Conservation (phyloP, 1,140 invertebrate genomes). For the Battus philenor region DNA sequence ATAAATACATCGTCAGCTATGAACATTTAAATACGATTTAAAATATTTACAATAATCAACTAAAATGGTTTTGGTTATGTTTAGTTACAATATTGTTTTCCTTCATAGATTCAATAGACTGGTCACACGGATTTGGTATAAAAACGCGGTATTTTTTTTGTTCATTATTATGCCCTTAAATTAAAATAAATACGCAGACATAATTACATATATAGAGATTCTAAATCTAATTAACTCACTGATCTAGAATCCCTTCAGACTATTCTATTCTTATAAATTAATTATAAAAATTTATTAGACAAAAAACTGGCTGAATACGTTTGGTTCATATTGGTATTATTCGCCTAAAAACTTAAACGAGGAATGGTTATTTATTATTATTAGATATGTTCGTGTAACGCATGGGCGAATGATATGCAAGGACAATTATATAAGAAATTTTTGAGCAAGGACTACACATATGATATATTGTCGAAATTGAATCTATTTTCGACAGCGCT, state of each 20-base stretch:
- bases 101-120: slow-evolving; percentile 35
- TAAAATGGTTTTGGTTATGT: slow-evolving; percentile 44
- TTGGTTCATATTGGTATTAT: slow-evolving; percentile 38
- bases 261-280: slow-evolving; percentile 16
- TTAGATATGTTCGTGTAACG: slow-evolving; percentile 18
- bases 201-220: slow-evolving; percentile 3
- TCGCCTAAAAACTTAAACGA: slow-evolving; percentile 19
- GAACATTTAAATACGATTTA: slow-evolving; percentile 1
- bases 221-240: slow-evolving; percentile 10
- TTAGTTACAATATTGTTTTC: slow-evolving; percentile 18
- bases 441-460: slow-evolving; percentile 4
- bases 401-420: slow-evolving; percentile 22
- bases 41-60: slow-evolving; percentile 24
- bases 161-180: slow-evolving; percentile 13
- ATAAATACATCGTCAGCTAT: no score
- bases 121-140: slow-evolving; percentile 63
- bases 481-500: neutral
- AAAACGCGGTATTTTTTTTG: slow-evolving; percentile 24
- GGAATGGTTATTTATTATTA: slow-evolving; percentile 29
- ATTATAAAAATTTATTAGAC: slow-evolving; percentile 15
- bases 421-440: neutral
- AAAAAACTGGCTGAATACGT: slow-evolving; percentile 36
- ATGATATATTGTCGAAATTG: neutral
- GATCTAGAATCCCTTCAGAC: neutral
- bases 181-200: slow-evolving; percentile 25